phyloP scores from a whole-genome alignment of 2,113 vertebrate species.

The Chionis minor region DNA sequence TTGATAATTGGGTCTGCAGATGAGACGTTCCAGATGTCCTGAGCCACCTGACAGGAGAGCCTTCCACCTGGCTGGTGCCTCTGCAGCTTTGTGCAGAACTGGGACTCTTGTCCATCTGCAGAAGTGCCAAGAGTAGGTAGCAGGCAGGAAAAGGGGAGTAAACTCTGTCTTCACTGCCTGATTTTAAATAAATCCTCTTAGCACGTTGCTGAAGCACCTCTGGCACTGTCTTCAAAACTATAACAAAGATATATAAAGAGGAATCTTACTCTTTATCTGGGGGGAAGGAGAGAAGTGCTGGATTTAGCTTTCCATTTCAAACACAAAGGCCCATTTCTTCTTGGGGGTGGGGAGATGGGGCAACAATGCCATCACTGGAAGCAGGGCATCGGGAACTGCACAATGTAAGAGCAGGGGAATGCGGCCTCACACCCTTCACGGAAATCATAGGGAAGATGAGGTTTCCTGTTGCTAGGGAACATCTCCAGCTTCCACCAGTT shows the following conservation, averaged over 20 bases:
- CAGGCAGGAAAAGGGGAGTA: not conserved
- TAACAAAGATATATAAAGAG: not conserved
- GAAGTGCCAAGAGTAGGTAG: not conserved
- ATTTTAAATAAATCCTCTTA: not conserved
- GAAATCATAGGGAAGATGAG: not conserved
- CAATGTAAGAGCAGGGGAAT: not conserved
- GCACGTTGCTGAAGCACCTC: not conserved
- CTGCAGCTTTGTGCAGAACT: not conserved
- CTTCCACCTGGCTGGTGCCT: not conserved
- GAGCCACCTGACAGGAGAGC: not conserved
- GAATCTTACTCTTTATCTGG: not conserved
- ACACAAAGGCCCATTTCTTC: not conserved
- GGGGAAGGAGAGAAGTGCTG: not conserved
- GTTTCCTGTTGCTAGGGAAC: not conserved
- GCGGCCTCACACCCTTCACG: not conserved
- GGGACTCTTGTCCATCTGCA: not conserved
- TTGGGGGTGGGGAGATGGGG: not conserved
- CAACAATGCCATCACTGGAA: not conserved
- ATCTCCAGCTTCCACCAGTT: slow-evolving; percentile 4
- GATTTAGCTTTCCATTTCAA: not conserved
- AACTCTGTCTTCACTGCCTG: not conserved
- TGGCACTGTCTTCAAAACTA: not conserved
- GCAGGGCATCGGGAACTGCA: not conserved
- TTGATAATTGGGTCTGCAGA: not conserved
- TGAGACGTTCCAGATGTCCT: not conserved